Percentiles rank a stretch among this genome's conserved stretches.
These are phyloP conservation scores for Ciconia boyciana DNA, from an alignment of 2,113 vertebrate genomes.

Conservation along the genomic window DNA sequence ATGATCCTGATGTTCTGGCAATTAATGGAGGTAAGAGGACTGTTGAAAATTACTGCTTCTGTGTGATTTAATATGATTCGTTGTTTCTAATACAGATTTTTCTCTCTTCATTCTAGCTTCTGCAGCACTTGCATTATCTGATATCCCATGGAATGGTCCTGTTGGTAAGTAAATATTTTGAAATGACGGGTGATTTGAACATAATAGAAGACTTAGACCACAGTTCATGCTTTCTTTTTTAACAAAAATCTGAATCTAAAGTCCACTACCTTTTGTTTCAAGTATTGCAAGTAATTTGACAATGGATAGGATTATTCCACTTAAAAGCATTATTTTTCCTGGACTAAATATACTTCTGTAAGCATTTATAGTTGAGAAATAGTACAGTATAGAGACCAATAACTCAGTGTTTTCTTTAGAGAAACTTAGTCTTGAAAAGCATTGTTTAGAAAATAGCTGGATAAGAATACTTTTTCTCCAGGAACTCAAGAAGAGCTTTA, in stretches of 20 bases:
- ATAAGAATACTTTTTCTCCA: neutral
- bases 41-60: neutral
- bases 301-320: neutral
- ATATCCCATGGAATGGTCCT: slow-evolving; percentile 97
- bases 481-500: neutral
- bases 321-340: neutral
- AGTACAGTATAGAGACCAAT: neutral
- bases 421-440: neutral
- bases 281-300: neutral
- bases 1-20: slow-evolving; percentile 93
- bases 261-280: neutral
- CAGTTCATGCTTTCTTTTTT: neutral
- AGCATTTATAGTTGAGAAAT: neutral
- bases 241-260: neutral
- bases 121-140: slow-evolving; percentile 90
- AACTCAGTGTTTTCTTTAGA: neutral
- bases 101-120: slow-evolving; percentile 78
- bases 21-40: slow-evolving; percentile 91
- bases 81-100: neutral
- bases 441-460: neutral
- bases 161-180: slow-evolving; percentile 78
- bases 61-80: neutral
- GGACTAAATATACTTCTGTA: neutral
- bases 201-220: neutral
- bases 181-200: neutral